These are phyloP conservation scores for Morbakka virulenta DNA, from an alignment of 30 jellyfish, hydroid and myxozoan species.

Conservation along the genomic window DNA sequence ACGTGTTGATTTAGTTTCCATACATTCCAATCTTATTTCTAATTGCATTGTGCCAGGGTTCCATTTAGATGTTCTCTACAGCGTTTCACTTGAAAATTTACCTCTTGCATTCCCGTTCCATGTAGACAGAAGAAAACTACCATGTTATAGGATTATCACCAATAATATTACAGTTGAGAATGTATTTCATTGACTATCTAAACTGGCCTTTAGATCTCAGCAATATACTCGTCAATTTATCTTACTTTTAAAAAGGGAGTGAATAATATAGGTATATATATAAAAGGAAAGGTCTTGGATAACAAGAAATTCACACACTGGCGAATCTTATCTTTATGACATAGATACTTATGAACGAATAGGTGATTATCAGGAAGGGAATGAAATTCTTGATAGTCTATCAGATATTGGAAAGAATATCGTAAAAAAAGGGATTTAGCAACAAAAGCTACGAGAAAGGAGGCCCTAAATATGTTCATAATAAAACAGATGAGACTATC, in stretches of 20 bases:
- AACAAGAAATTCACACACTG: too few relatives aligned
- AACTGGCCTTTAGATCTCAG: conserved; percentile 8
- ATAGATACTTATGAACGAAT: conserved; percentile 9
- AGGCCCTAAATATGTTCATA: not conserved
- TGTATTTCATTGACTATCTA: conserved; percentile 14
- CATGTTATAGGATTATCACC: not conserved
- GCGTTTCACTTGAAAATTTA: conserved; percentile 6
- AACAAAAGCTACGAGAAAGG: conserved; percentile 2
- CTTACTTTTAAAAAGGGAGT: too few relatives aligned
- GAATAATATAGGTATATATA: too few relatives aligned
- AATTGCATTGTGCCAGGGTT: conserved; percentile 10
- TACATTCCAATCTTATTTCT: conserved; percentile 15
- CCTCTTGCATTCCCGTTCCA: conserved; percentile 17
- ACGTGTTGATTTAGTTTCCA: conserved; percentile 2
- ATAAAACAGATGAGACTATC: conserved; percentile 3
- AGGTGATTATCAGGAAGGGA: conserved; percentile 5
- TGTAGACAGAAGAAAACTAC: conserved; percentile 12
- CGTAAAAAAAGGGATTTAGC: conserved; percentile 1
- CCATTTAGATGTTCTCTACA: conserved; percentile 7
- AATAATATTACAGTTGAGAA: not conserved
- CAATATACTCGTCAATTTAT: not conserved
- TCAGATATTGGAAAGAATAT: conserved; percentile 1
- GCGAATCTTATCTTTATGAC: not conserved
- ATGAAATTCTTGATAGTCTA: not conserved
- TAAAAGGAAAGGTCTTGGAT: too few relatives aligned